Base-by-base conservation (phyloP, 2,797 vertebrate species). In the Zenarchopterus dispar region DNA sequence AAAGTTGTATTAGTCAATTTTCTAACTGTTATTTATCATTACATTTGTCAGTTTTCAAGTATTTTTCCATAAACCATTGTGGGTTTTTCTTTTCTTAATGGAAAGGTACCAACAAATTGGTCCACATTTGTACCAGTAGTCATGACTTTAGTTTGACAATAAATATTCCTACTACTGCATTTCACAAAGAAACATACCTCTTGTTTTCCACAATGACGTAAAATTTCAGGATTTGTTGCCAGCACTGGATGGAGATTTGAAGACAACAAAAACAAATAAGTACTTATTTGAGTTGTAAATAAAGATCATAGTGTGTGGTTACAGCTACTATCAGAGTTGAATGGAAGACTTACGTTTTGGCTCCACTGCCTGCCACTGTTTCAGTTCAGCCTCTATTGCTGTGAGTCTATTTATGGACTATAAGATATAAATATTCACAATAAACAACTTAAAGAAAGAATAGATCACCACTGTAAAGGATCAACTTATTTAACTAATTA, bases 381-480 rank as follows among this genome's bases (percentile, higher is more conserved):
- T 89, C 49, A 93, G 70, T 62, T 94, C 93, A 52, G 89, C 87
- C 72, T 90, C 85, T 63, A 91, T 81, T 46, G 88, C 88, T 9
- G 82, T 81, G 59, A 92, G 58, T 46, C 85, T 80, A 61, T 88
- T 91, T n/a, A 84, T 65, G 8, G 84, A 70, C 92, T 93, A n/a
- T 15, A 26, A 15, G 2, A 66, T 23, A 66, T 9, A 0, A 64
- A 69, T 2, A 61, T 10, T 17, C 7, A 73, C 24, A 65, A 24
- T 15, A 0, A 48, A 19, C 9, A 8, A 18, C 17, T 3, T 45
- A 16, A 10, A 22, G 22, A 11, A 22, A 33, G n/a, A 54, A 56
- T 11, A 56, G 15, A 45, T 3, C 9, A 26, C 8, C 28, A 19
- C n/a, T 9, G 1, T 13, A 36, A 36, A 36, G 11, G 9, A 36